phyloP scores from a whole-genome alignment of 2,888 invertebrate genomes.

The Microchrysa polita region DNA sequence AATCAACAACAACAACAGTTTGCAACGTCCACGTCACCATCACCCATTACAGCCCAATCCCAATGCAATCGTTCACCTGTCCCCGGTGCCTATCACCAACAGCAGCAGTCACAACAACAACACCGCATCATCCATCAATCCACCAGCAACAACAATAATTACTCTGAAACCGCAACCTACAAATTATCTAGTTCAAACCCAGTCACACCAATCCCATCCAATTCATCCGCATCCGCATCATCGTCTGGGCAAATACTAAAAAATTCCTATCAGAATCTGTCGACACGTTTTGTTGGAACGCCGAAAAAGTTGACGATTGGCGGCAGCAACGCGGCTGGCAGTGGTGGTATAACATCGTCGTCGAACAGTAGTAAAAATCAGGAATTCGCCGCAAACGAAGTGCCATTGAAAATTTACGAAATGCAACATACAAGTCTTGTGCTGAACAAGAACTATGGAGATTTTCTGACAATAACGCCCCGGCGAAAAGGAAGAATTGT shows the following conservation, averaged over 20 bases:
- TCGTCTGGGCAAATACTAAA: constrained; percentile 35
- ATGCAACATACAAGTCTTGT: constrained; percentile 50
- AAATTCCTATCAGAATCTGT: constrained; percentile 34
- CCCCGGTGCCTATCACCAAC: constrained; percentile 45
- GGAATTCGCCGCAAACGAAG: constrained; percentile 32
- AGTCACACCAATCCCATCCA: constrained; percentile 46
- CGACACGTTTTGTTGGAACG: constrained; percentile 9
- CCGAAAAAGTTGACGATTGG: constrained; percentile 19
- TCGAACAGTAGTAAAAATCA: not conserved
- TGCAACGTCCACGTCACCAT: constrained; percentile 47
- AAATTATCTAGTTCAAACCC: constrained; percentile 44
- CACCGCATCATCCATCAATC: too few species aligned
- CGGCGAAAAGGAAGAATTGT: constrained; percentile 56
- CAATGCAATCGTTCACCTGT: constrained; percentile 35
- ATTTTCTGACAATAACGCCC: constrained; percentile 60
- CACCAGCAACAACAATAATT: constrained; percentile 31
- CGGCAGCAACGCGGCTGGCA: constrained; percentile 31
- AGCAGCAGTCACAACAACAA: constrained; percentile 49
- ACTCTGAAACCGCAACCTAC: constrained; percentile 46
- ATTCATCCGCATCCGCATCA: constrained; percentile 39
- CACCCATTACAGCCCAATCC: constrained; percentile 53
- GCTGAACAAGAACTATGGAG: constrained; percentile 60
- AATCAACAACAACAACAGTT: constrained; percentile 43
- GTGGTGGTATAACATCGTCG: too few species aligned
- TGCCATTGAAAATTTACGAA: constrained; percentile 46